These are phyloP conservation scores for Tringa solitaria DNA, from an alignment of 2,113 vertebrate species.

Conservation along the genomic window DNA sequence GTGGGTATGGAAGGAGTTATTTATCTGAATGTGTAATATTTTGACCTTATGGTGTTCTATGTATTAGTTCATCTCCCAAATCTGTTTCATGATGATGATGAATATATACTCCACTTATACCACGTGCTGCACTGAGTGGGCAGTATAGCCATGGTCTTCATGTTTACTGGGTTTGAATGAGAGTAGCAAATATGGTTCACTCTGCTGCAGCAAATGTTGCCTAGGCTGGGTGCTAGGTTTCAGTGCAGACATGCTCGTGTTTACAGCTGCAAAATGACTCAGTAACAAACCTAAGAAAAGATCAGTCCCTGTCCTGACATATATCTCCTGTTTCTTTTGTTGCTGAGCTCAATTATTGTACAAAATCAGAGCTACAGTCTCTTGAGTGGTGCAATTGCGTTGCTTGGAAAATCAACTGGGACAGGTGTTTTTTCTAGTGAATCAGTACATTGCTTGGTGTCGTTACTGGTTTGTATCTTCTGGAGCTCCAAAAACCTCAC, in stretches of 20 bases:
- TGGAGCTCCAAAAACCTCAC: background rate
- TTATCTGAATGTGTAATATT: background rate
- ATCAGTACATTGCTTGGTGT: background rate
- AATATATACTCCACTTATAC: background rate
- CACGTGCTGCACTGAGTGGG: background rate
- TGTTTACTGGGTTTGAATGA: background rate
- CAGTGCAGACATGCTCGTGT: background rate
- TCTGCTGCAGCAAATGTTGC: background rate
- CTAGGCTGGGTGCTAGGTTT: background rate
- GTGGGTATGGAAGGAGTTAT: background rate
- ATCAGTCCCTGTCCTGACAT: background rate
- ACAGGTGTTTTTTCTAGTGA: background rate
- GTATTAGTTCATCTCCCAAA: background rate
- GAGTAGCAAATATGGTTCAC: background rate
- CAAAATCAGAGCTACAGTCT: background rate
- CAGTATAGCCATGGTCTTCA: background rate
- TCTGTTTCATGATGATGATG: background rate
- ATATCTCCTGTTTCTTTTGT: background rate
- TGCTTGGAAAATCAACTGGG: background rate
- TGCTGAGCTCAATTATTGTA: background rate
- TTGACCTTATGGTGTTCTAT: background rate
- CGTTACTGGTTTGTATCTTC: background rate
- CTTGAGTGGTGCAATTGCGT: background rate
- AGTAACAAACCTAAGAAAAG: background rate
- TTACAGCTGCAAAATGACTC: background rate